Evolutionary conservation across 1,140 invertebrate genomes (phyloP).

Genomic region (Pararge aegeria): DNA sequence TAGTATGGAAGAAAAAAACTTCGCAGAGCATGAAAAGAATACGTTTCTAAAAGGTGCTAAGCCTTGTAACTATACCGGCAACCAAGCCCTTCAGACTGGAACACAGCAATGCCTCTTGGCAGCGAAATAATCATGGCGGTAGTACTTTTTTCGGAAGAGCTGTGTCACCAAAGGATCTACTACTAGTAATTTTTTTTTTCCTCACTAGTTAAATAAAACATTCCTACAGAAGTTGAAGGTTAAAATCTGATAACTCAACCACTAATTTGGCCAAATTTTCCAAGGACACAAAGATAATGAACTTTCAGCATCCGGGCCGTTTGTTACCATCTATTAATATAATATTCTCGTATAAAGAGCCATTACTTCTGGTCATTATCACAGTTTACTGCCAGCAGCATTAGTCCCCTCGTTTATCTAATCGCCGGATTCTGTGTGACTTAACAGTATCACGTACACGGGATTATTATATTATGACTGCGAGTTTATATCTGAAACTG

Average conservation of each 20-base stretch:
- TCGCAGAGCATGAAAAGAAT: too few species aligned
- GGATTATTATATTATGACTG: not conserved
- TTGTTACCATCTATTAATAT: slow-evolving; percentile 9
- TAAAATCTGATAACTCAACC: not conserved
- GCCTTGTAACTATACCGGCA: too few species aligned
- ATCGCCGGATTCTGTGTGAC: slow-evolving; percentile 20
- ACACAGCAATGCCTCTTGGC: too few species aligned
- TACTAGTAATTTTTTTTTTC: too few species aligned
- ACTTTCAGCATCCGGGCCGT: not conserved
- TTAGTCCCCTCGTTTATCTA: slow-evolving; percentile 24
- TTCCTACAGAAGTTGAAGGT: not conserved
- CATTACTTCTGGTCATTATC: slow-evolving; percentile 22
- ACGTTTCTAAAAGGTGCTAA: too few species aligned
- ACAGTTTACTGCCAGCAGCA: slow-evolving; percentile 12
- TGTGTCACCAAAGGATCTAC: too few species aligned
- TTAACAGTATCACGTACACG: slow-evolving; percentile 10
- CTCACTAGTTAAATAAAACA: too few species aligned
- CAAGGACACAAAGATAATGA: not conserved
- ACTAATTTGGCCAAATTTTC: not conserved
- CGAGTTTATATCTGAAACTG: not conserved
- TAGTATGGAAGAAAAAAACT: too few species aligned
- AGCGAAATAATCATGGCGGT: too few species aligned
- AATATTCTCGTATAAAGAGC: slow-evolving; percentile 18
- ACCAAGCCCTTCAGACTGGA: too few species aligned
- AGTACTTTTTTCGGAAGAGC: too few species aligned